Conservation (phyloP, 2,888 invertebrate species). For the Microchrysa polita region DNA sequence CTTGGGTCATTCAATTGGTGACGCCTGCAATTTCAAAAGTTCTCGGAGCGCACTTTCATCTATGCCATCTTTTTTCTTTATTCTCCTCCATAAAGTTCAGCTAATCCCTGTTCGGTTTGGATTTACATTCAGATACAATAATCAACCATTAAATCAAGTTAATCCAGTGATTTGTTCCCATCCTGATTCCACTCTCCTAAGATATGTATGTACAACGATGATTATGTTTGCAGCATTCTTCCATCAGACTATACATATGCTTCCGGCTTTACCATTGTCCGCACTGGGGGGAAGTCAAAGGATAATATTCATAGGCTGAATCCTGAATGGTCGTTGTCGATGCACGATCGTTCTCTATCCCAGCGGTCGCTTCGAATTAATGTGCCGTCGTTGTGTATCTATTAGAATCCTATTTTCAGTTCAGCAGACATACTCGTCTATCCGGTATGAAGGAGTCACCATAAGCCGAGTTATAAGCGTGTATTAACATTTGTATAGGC, state of each 20-base stretch:
- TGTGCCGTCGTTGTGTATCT: conserved; percentile 17
- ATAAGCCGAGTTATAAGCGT: conserved; percentile 3
- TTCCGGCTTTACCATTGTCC: not conserved
- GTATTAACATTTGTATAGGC: conserved; percentile 20
- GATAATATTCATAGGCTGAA: conserved; percentile 8
- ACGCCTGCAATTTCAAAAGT: no score
- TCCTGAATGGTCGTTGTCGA: not conserved
- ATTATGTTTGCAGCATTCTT: not conserved
- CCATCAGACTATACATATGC: not conserved
- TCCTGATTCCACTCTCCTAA: not conserved
- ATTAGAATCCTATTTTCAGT: conserved; percentile 6
- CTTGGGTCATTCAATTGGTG: no score
- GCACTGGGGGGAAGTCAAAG: not conserved
- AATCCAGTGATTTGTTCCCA: conserved; percentile 26
- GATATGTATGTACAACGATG: conserved; percentile 10
- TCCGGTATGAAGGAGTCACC: not conserved
- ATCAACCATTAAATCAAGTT: conserved; percentile 36
- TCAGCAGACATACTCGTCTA: not conserved
- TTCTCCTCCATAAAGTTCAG: not conserved
- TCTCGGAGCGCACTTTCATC: no score
- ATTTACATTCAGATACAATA: conserved; percentile 24
- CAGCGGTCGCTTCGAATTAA: conserved; percentile 6
- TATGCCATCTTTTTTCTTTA: no score
- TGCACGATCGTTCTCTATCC: no score
- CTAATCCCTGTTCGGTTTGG: conserved; percentile 21